phyloP scores from a whole-genome alignment of 2,888 invertebrate genomes.

The Tachina lurida region DNA sequence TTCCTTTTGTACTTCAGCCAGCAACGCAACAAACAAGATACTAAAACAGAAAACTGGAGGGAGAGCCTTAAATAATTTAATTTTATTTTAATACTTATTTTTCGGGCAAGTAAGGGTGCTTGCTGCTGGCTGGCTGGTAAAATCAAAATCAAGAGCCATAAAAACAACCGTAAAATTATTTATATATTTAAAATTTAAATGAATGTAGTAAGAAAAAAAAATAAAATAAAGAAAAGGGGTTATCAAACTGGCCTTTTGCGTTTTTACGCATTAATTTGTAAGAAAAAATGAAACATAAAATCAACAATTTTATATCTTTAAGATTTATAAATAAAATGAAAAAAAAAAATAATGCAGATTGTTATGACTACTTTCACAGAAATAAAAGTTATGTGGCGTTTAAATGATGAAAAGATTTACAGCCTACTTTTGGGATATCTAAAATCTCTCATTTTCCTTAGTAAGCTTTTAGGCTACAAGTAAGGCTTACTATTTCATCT shows the following conservation, averaged over 20 bases:
- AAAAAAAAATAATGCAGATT: neutral
- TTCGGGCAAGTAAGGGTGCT: slow-evolving; percentile 25
- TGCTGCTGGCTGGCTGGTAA: slow-evolving; percentile 22
- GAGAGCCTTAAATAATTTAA: slow-evolving; percentile 27
- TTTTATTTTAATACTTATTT: neutral
- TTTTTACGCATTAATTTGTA: slow-evolving; percentile 45
- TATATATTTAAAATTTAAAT: slow-evolving; percentile 34
- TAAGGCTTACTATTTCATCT: neutral
- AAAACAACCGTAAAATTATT: slow-evolving; percentile 33
- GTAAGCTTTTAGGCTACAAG: neutral
- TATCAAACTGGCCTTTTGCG: slow-evolving; percentile 21
- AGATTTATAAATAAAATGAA: neutral
- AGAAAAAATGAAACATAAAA: slow-evolving; percentile 4
- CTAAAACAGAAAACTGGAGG: neutral
- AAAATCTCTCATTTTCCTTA: neutral
- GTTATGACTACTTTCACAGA: slow-evolving; percentile 4
- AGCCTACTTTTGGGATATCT: neutral
- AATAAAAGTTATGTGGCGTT: neutral
- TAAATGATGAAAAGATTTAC: neutral
- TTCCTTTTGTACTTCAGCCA: slow-evolving; percentile 50
- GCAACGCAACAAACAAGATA: neutral
- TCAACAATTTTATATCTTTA: slow-evolving; percentile 16
- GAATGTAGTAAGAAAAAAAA: neutral
- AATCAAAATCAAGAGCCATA: slow-evolving; percentile 41
- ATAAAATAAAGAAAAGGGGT: slow-evolving; percentile 13